These are phyloP conservation scores for Mobula birostris DNA, from an alignment of 2,113 vertebrate genomes.

Conservation along the genomic window DNA sequence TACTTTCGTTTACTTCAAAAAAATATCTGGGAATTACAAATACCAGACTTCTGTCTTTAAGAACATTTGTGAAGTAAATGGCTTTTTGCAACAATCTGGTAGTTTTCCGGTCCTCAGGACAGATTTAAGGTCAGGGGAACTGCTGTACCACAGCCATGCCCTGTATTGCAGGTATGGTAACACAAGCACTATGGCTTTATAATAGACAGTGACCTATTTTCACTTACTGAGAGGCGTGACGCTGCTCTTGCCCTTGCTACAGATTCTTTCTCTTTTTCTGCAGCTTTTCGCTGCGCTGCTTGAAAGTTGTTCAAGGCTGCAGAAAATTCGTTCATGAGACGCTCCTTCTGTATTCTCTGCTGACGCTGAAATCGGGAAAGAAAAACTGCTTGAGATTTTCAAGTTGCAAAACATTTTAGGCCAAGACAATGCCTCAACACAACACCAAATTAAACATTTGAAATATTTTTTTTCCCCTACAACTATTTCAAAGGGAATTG, in stretches of 20 bases:
- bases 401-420: background rate
- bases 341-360: slow-evolving; percentile 87
- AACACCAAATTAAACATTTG: background rate
- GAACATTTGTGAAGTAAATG: too few species aligned
- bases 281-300: slow-evolving; percentile 75
- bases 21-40: too few species aligned
- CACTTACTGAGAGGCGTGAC: slow-evolving; percentile 75
- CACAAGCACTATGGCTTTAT: background rate
- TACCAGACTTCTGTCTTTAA: too few species aligned
- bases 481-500: background rate
- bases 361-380: slow-evolving; percentile 66
- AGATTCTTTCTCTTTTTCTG: slow-evolving; percentile 83
- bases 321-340: slow-evolving; percentile 93
- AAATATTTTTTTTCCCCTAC: background rate
- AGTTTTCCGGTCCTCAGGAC: too few species aligned
- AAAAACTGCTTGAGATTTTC: background rate
- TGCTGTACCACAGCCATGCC: too few species aligned
- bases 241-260: slow-evolving; percentile 80
- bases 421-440: background rate
- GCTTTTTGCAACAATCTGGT: too few species aligned
- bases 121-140: too few species aligned
- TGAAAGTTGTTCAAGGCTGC: slow-evolving; percentile 87
- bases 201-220: background rate
- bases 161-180: too few species aligned
- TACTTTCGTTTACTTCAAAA: too few species aligned